Conservation (phyloP, 2,888 invertebrate genomes). For the Campoletis raptor region DNA sequence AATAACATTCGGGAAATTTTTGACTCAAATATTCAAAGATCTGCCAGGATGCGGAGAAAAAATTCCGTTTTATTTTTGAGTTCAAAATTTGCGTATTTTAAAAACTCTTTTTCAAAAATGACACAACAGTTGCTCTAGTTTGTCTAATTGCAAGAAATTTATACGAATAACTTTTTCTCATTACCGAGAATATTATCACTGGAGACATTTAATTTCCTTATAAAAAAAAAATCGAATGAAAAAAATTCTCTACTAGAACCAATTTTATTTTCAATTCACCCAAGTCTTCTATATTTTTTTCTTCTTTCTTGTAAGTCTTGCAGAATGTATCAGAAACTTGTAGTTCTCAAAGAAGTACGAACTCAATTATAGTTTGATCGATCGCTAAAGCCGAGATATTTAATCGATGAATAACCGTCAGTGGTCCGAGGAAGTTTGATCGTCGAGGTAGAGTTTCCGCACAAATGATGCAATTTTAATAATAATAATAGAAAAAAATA, state of each 20-base stretch:
- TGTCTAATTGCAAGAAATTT: too few relatives aligned
- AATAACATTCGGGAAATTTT: too few relatives aligned
- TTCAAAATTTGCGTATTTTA: too few relatives aligned
- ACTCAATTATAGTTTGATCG: conserved; percentile 6
- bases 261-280: not conserved
- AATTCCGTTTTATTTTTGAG: too few relatives aligned
- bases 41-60: too few relatives aligned
- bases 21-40: too few relatives aligned
- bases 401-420: not conserved
- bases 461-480: not conserved
- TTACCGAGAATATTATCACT: too few relatives aligned
- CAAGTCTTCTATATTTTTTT: not conserved
- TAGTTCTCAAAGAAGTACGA: not conserved
- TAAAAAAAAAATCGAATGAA: not conserved
- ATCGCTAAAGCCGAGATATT: not conserved
- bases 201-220: not conserved
- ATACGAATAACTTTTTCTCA: too few relatives aligned
- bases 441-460: not conserved
- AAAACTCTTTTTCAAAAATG: too few relatives aligned
- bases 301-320: not conserved
- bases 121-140: too few relatives aligned
- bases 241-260: not conserved
- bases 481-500: not conserved
- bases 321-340: not conserved
- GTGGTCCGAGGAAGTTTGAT: not conserved